Base-by-base conservation (phyloP, 2,888 invertebrate genomes). In the Mesochorus sp. region DNA sequence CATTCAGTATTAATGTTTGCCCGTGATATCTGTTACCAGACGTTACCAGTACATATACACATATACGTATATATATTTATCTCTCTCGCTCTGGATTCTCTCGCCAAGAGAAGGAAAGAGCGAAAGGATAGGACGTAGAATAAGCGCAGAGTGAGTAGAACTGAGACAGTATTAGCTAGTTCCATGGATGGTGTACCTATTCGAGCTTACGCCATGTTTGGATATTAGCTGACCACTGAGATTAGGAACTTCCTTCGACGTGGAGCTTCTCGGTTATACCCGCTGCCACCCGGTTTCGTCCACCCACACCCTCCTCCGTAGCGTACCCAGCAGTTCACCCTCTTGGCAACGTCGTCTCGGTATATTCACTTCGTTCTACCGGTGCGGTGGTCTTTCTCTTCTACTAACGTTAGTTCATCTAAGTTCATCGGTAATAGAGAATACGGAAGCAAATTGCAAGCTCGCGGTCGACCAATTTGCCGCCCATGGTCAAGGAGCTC, bases 1-100 rank as follows among this genome's bases (percentile, higher is more conserved):
- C 79, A 82, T 83, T 86, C 86, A 84, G 86, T 90, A 90, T 90
- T 90, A 90, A 90, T 90, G 90, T 90, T 90, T 90, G 88, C 88
- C 79, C 82, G 80, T 89, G 87, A 88, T 88, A 89, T 90, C 89
- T 88, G 89, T 89, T 89, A 90, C 89, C 87, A 89, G 89, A 86
- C 86, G 85, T 85, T 87, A 86, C 86, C 85, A 82, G 83, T 84
- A 87, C 76, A 71, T 74, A 77, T 77, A 80, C 67, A n/a, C n/a
- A n/a, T n/a, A n/a, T n/a, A n/a, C n/a, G n/a, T n/a, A n/a, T n/a
- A n/a, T n/a, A n/a, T n/a, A n/a, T n/a, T n/a, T n/a, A n/a, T n/a
- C n/a, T n/a, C n/a, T n/a, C n/a, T n/a, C n/a, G n/a, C n/a, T n/a
- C 68, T 79, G 49, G 57, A 74, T 72, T 17, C 79, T 75, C 67